Percentiles rank a stretch among this genome's conserved stretches.
Evolutionary conservation across 2,797 vertebrate genomes (phyloP).

Genomic region (Manis crassicaudata): DNA sequence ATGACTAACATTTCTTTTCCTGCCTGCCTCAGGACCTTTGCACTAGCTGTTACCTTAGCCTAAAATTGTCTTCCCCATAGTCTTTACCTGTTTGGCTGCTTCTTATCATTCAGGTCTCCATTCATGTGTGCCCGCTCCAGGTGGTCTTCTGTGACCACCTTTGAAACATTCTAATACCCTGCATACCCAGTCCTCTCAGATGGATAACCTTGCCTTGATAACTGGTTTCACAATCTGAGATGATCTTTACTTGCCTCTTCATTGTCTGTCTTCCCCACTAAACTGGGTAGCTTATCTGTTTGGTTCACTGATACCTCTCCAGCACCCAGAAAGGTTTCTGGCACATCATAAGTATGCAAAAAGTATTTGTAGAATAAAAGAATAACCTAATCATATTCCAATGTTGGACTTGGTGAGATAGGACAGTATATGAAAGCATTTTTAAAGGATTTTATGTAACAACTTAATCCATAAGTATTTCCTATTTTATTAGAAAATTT

Average conservation of each 20-base stretch:
- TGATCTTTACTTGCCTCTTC: not conserved
- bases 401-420: not conserved
- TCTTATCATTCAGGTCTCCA: not conserved
- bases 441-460: not conserved
- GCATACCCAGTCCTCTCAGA: not conserved
- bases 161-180: not conserved
- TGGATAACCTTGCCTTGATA: not conserved
- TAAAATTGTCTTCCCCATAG: not conserved
- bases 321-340: not conserved
- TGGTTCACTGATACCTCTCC: not conserved
- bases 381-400: not conserved
- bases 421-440: not conserved
- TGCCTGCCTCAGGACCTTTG: not conserved
- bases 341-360: not conserved
- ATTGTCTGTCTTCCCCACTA: not conserved
- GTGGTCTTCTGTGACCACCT: not conserved
- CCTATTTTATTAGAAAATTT: conserved; percentile 28
- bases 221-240: not conserved
- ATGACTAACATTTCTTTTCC: not conserved
- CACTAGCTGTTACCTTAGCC: conserved; percentile 6
- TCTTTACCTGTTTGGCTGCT: not conserved
- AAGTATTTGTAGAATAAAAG: conserved; percentile 13
- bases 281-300: not conserved
- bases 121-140: not conserved
- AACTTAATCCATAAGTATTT: not conserved